phyloP scores from a whole-genome alignment of 2,113 vertebrate species.

The Mirza zaza region DNA sequence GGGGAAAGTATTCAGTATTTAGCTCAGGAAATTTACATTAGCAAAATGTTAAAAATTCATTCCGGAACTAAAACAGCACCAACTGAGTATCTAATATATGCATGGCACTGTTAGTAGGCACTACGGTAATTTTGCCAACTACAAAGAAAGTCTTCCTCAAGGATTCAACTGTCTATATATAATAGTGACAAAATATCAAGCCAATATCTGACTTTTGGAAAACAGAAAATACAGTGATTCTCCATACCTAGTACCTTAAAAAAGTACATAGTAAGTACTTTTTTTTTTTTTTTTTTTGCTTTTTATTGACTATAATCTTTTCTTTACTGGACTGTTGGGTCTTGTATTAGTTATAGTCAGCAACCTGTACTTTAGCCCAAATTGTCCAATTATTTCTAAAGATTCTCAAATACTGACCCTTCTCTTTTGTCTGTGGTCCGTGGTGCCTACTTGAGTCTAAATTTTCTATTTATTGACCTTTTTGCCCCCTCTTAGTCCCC shows the following conservation, averaged over 20 bases:
- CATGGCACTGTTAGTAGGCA: background rate
- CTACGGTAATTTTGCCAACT: background rate
- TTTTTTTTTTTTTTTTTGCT: background rate
- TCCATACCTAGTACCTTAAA: background rate
- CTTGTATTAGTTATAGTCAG: background rate
- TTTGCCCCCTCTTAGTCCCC: background rate
- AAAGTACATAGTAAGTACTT: background rate
- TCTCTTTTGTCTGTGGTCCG: background rate
- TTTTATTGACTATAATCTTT: background rate
- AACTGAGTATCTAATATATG: background rate
- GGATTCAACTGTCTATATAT: background rate
- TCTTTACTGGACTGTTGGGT: background rate
- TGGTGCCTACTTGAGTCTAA: background rate
- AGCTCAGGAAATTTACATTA: background rate
- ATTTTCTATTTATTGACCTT: background rate
- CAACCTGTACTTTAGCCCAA: background rate
- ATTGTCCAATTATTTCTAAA: background rate
- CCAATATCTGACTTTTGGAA: background rate
- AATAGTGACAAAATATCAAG: background rate
- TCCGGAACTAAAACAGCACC: background rate
- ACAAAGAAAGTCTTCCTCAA: background rate
- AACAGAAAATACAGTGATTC: background rate
- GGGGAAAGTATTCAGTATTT: background rate
- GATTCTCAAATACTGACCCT: background rate
- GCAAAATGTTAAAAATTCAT: constrained; percentile 21